phyloP scores from a whole-genome alignment of 2,888 invertebrate genomes.

The Globia sparganii region DNA sequence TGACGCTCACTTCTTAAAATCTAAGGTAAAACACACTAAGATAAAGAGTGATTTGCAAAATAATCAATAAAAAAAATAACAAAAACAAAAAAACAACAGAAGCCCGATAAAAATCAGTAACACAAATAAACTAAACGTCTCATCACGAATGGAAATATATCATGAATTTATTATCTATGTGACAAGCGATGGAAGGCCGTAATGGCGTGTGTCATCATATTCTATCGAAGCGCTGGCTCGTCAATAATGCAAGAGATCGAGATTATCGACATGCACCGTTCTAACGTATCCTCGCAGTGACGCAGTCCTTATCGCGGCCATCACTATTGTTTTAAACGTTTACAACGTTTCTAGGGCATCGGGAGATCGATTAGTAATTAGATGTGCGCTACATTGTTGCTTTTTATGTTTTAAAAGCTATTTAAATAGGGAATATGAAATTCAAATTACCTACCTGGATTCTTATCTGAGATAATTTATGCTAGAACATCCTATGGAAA shows the following conservation, averaged over 20 bases:
- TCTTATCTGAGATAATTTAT: not conserved
- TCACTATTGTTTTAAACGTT: constrained; percentile 86
- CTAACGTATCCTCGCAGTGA: constrained; percentile 79
- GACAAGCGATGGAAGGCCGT: constrained; percentile 81
- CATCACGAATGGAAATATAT: constrained; percentile 81
- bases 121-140: constrained; percentile 78
- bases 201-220: constrained; percentile 88
- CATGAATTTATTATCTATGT: constrained; percentile 81
- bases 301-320: constrained; percentile 79
- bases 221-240: constrained; percentile 83
- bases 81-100: constrained; percentile 60
- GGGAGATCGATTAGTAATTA: constrained; percentile 80
- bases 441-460: constrained; percentile 18
- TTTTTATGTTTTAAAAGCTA: constrained; percentile 55
- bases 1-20: not conserved
- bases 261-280: constrained; percentile 88
- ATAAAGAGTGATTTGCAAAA: not conserved
- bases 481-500: not conserved
- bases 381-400: constrained; percentile 66
- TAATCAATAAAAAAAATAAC: constrained; percentile 29
- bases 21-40: constrained; percentile 24
- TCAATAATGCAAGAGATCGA: constrained; percentile 87
- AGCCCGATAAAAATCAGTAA: constrained; percentile 71
- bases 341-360: constrained; percentile 79
- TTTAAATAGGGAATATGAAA: constrained; percentile 11